Evolutionary conservation across 2,888 invertebrate species (phyloP).

Genomic region (Byasa hedistus): DNA sequence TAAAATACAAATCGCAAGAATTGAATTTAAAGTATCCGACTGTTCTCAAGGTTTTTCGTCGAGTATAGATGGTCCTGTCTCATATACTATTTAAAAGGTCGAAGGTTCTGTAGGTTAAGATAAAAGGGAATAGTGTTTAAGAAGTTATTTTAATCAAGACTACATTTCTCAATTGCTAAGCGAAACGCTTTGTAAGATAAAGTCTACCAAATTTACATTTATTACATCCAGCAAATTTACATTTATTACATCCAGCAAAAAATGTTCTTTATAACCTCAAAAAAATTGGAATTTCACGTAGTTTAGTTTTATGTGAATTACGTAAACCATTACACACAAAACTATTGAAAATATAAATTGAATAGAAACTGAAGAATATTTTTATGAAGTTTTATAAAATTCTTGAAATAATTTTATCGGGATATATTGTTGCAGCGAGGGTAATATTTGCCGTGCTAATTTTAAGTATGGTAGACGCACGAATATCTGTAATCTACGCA

Average conservation of each 20-base stretch:
- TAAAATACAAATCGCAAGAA: conserved; percentile 17
- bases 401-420: no score
- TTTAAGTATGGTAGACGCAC: conserved; percentile 42
- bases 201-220: no score
- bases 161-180: not conserved
- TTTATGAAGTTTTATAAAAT: no score
- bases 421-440: conserved; percentile 20
- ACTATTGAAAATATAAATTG: no score
- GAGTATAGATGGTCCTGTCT: not conserved
- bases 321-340: no score
- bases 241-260: no score
- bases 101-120: not conserved
- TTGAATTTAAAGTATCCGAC: conserved; percentile 13
- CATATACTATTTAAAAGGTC: conserved; percentile 7
- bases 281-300: no score
- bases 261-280: no score
- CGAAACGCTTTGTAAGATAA: not conserved
- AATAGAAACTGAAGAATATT: no score
- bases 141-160: no score
- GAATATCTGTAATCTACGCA: conserved; percentile 71
- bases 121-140: not conserved
- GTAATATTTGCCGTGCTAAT: conserved; percentile 39
- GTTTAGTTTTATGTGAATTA: no score
- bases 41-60: conserved; percentile 9
- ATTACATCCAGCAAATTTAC: no score